phyloP scores from a whole-genome alignment of 2,797 vertebrate species.

The Mallotus villosus region DNA sequence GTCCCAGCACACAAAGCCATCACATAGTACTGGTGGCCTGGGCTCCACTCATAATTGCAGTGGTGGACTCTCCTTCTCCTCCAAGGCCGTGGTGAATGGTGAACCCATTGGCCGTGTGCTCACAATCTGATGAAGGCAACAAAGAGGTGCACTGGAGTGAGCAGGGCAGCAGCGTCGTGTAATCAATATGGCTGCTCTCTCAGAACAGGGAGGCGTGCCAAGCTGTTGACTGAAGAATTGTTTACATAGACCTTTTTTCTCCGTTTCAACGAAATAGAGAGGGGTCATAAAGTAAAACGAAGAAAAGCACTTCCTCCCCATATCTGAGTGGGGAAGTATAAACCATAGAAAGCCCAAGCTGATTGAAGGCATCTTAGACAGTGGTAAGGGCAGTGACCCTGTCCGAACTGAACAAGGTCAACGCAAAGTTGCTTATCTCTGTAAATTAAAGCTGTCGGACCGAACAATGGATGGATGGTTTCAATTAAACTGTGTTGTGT shows the following conservation, averaged over 20 bases:
- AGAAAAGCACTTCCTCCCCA: slow-evolving; percentile 29
- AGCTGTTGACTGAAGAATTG: slow-evolving; percentile 68
- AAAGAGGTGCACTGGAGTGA: slow-evolving; percentile 60
- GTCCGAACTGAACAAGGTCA: slow-evolving; percentile 66
- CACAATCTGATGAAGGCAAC: slow-evolving; percentile 58
- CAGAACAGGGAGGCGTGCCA: slow-evolving; percentile 66
- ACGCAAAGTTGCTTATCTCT: slow-evolving; percentile 64
- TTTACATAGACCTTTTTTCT: slow-evolving; percentile 63
- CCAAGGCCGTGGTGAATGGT: slow-evolving; percentile 36
- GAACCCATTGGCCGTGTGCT: slow-evolving; percentile 53
- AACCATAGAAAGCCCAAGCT: slow-evolving; percentile 43
- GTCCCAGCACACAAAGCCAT: slow-evolving; percentile 45
- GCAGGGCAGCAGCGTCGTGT: slow-evolving; percentile 58
- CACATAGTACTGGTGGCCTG: slow-evolving; percentile 28
- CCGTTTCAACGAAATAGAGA: slow-evolving; percentile 23
- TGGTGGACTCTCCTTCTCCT: slow-evolving; percentile 41
- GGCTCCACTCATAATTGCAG: slow-evolving; percentile 52
- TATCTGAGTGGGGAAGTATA: slow-evolving; percentile 35
- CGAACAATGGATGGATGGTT: slow-evolving; percentile 69
- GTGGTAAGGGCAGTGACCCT: slow-evolving; percentile 55
- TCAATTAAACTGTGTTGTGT: slow-evolving; percentile 62
- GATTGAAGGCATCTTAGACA: slow-evolving; percentile 53
- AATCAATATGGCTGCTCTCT: slow-evolving; percentile 75
- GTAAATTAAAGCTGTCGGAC: slow-evolving; percentile 72
- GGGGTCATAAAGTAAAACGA: slow-evolving; percentile 28